These are phyloP conservation scores for Synanthedon myopaeformis DNA, from an alignment of 2,888 invertebrate species.

Conservation along the genomic window DNA sequence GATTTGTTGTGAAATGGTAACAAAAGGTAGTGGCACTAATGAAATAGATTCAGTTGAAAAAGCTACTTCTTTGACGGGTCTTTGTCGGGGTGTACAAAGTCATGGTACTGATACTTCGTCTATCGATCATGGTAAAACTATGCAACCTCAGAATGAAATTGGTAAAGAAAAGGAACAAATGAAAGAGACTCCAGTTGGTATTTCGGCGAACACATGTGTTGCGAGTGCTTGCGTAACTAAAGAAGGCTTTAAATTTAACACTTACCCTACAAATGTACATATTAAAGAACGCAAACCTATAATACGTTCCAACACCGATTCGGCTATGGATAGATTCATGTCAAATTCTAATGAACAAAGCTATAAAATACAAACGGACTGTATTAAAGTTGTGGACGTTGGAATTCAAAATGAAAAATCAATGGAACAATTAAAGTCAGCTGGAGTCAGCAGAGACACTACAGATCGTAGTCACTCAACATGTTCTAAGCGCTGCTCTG, in stretches of 20 bases:
- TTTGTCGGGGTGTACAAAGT: constrained; percentile 40
- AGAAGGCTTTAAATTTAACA: constrained; percentile 17
- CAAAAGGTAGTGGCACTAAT: constrained; percentile 25
- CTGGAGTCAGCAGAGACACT: not conserved
- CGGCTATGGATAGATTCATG: constrained; percentile 5
- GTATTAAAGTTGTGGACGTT: not conserved
- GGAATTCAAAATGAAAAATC: not conserved
- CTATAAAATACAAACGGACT: not conserved
- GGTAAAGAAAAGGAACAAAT: not conserved
- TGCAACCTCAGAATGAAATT: not conserved
- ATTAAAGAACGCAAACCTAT: constrained; percentile 25
- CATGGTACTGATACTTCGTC: constrained; percentile 14
- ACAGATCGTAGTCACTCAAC: not conserved
- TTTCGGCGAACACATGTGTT: not conserved
- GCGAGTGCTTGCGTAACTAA: not conserved
- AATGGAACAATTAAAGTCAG: not conserved
- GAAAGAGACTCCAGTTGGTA: not conserved
- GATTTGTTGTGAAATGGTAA: constrained; percentile 1
- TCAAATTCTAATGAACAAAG: not conserved
- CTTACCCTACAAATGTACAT: constrained; percentile 30
- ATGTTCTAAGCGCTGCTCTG: constrained; percentile 1
- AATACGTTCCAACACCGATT: constrained; percentile 34
- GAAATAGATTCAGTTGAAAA: constrained; percentile 20
- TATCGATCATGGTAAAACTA: not conserved
- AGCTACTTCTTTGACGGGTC: constrained; percentile 30